Percentiles rank a stretch among this genome's conserved stretches.
These are phyloP conservation scores for Bolborhynchus lineola DNA, from an alignment of 2,113 vertebrate genomes.

Conservation along the genomic window DNA sequence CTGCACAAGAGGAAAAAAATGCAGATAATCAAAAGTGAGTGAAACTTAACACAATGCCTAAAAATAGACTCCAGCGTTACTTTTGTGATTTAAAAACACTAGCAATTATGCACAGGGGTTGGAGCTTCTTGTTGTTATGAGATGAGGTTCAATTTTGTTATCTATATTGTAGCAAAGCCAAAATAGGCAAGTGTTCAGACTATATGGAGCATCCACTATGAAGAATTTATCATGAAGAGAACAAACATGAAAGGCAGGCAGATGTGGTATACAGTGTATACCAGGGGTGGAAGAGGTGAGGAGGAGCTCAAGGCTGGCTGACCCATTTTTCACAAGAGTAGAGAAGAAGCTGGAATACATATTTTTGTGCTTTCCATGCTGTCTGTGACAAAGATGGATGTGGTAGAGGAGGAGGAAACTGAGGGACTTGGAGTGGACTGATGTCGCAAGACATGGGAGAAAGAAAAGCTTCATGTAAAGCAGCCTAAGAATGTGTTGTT, in stretches of 20 bases:
- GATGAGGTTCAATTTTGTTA: background rate
- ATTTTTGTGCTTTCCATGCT: background rate
- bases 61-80: background rate
- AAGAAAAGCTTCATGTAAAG: background rate
- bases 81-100: conserved; percentile 4
- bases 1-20: conserved; percentile 58
- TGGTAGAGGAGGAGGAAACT: background rate
- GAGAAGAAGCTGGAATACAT: background rate
- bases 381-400: background rate
- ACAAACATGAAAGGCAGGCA: background rate
- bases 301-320: background rate
- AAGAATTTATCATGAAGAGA: background rate
- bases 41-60: conserved; percentile 27
- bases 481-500: background rate
- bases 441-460: background rate
- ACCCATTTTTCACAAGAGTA: background rate
- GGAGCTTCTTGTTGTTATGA: background rate
- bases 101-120: background rate
- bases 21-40: conserved; percentile 32
- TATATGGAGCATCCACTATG: background rate
- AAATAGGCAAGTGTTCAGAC: background rate
- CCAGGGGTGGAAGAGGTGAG: background rate
- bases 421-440: background rate
- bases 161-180: background rate
- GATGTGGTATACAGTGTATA: background rate